Conservation (phyloP, 1,140 invertebrate genomes). For the Caerostris darwini region DNA sequence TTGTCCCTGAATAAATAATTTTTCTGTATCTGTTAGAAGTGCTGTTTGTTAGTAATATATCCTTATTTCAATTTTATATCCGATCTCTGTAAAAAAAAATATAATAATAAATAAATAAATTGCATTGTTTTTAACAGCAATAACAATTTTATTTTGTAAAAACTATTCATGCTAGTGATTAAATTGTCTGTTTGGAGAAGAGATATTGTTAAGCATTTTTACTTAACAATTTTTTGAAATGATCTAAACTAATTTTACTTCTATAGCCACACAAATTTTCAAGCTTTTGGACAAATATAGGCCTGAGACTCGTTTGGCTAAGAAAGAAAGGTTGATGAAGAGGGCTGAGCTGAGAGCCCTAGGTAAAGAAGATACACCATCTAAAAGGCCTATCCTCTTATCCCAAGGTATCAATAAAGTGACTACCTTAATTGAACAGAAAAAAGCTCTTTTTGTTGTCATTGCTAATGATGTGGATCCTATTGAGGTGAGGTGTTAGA, state of each 20-base stretch:
- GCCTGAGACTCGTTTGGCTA: conserved; percentile 94
- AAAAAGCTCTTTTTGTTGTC: conserved; percentile 98
- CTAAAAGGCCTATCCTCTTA: conserved; percentile 93
- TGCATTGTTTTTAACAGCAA: too few relatives aligned
- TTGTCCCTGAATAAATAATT: too few relatives aligned
- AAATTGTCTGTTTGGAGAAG: too few relatives aligned
- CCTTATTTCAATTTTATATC: too few relatives aligned
- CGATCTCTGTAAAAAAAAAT: too few relatives aligned
- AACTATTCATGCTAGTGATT: too few relatives aligned
- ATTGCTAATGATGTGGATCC: conserved; percentile 99
- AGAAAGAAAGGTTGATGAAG: conserved; percentile 93
- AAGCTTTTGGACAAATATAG: conserved; percentile 98
- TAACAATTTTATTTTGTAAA: too few relatives aligned
- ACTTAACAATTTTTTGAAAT: too few relatives aligned
- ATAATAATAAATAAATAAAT: too few relatives aligned
- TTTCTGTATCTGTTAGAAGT: too few relatives aligned
- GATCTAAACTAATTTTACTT: conserved; percentile 79
- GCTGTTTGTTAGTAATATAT: too few relatives aligned
- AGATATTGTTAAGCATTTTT: too few relatives aligned
- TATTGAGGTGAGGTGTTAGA: conserved; percentile 90
- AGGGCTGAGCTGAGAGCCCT: conserved; percentile 93
- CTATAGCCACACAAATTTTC: conserved; percentile 94
- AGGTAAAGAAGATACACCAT: conserved; percentile 91
- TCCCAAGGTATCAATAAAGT: conserved; percentile 96
- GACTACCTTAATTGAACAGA: conserved; percentile 97